phyloP scores from a whole-genome alignment of 2,113 vertebrate genomes.

The Oenanthe melanoleuca region DNA sequence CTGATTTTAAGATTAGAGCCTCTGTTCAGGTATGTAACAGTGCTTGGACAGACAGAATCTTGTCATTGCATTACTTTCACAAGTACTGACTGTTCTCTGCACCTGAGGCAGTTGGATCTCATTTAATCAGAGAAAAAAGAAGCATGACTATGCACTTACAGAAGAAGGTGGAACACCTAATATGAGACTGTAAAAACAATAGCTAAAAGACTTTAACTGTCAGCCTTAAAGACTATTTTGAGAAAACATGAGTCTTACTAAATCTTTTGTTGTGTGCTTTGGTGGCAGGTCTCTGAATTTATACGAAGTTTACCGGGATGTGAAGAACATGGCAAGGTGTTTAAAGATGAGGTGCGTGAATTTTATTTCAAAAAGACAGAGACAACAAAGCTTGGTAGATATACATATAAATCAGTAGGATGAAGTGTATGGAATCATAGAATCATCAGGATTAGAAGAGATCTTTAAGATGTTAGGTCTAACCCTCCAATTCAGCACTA shows the following conservation, averaged over 20 bases:
- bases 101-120: not conserved
- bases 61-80: not conserved
- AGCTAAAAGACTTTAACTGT: not conserved
- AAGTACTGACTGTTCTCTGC: not conserved
- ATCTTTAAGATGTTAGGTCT: not conserved
- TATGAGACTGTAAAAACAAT: not conserved
- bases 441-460: not conserved
- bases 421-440: not conserved
- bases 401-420: not conserved
- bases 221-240: not conserved
- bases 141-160: not conserved
- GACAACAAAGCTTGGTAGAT: not conserved
- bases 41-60: not conserved
- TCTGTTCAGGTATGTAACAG: not conserved
- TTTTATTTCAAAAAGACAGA: not conserved
- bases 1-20: not conserved
- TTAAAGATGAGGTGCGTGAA: slow-evolving; percentile 85
- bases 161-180: not conserved
- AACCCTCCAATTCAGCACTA: not conserved
- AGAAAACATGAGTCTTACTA: not conserved
- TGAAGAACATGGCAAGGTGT: slow-evolving; percentile 86
- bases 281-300: slow-evolving; percentile 82
- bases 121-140: not conserved
- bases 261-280: slow-evolving; percentile 3
- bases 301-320: slow-evolving; percentile 87